Evolutionary conservation across 2,888 invertebrate genomes (phyloP).

Genomic region (Pristionchus maxplancki): DNA sequence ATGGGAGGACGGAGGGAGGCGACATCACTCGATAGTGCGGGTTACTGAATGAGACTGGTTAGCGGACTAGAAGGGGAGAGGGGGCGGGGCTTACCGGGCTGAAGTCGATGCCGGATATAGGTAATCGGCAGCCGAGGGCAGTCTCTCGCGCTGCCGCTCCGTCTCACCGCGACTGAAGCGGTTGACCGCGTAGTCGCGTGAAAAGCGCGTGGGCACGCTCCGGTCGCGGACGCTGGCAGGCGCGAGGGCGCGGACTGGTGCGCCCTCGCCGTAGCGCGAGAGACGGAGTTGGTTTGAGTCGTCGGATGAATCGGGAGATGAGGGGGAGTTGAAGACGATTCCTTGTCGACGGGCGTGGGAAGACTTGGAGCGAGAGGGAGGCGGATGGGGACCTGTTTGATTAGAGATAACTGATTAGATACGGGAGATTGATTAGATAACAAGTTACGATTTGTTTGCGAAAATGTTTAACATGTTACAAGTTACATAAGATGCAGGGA

Average conservation of each 20-base stretch:
- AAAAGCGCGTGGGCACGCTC: conserved; percentile 21
- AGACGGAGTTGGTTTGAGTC: conserved; percentile 15
- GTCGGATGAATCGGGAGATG: conserved; percentile 59
- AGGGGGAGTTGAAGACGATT: conserved; percentile 61
- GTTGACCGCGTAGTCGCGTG: conserved; percentile 5
- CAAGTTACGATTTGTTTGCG: not conserved
- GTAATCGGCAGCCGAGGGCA: not conserved
- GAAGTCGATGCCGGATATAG: conserved; percentile 1
- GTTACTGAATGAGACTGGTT: not conserved
- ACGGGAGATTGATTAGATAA: too few species aligned
- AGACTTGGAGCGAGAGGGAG: not conserved
- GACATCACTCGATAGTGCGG: not conserved
- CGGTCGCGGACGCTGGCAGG: not conserved
- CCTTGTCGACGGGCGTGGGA: conserved; percentile 60
- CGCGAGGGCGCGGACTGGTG: conserved; percentile 43
- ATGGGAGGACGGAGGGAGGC: not conserved
- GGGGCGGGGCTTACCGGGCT: not conserved
- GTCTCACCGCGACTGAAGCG: conserved; percentile 9
- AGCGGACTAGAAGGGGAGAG: not conserved
- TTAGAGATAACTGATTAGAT: too few species aligned
- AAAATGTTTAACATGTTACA: not conserved
- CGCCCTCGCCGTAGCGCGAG: conserved; percentile 48
- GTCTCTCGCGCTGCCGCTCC: not conserved
- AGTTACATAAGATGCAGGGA: not conserved
- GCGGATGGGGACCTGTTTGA: conserved; percentile 28